A percentile compares a stretch with the other conserved stretches of the same genome.
Evolutionary conservation across 2,113 vertebrate genomes (phyloP).

Genomic region (Tyrannus savana): DNA sequence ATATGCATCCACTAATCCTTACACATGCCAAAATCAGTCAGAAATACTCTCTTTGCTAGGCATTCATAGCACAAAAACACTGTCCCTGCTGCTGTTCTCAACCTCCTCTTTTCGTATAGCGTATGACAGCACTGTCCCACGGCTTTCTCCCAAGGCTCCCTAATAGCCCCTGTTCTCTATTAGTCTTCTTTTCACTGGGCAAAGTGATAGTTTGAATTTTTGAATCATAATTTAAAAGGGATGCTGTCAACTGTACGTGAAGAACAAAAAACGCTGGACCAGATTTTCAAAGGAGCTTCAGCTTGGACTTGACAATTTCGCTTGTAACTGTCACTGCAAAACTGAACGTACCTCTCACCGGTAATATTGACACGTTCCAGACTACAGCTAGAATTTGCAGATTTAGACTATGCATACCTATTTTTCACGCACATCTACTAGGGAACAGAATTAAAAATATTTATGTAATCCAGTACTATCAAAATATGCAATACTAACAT

Average conservation of each 20-base stretch:
- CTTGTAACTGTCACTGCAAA: constrained; percentile 14
- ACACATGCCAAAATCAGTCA: constrained; percentile 44
- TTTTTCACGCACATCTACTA: neutral
- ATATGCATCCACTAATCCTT: constrained; percentile 53
- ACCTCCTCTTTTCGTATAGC: neutral
- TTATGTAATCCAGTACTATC: neutral
- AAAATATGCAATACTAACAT: neutral
- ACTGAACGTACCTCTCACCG: neutral
- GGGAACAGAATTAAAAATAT: neutral
- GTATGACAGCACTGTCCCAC: neutral
- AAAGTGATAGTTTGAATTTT: constrained; percentile 32
- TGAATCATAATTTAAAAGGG: constrained; percentile 37
- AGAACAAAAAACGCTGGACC: constrained; percentile 11
- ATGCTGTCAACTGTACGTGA: neutral
- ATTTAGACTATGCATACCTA: neutral
- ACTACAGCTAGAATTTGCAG: neutral
- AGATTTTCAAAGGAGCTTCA: constrained; percentile 19
- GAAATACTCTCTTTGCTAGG: constrained; percentile 40
- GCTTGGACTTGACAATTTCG: neutral
- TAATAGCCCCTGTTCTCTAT: constrained; percentile 17
- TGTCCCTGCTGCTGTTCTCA: constrained; percentile 40
- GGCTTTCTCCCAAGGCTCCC: neutral
- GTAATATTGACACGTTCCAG: neutral
- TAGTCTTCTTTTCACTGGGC: neutral
- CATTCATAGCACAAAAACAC: constrained; percentile 50